These are phyloP conservation scores for Abramis brama DNA, from an alignment of 2,113 vertebrate genomes.

Conservation along the genomic window DNA sequence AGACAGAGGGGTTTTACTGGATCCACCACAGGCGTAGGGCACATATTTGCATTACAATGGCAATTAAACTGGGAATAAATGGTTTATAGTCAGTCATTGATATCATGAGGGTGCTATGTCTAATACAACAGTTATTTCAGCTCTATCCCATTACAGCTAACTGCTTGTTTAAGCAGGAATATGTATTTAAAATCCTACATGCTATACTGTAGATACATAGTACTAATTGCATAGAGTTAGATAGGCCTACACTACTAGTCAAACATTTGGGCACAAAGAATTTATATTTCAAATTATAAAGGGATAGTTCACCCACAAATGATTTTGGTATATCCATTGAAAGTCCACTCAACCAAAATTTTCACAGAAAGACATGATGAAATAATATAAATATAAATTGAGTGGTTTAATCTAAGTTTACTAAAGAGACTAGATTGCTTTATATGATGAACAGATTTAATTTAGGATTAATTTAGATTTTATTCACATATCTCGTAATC, in stretches of 20 bases:
- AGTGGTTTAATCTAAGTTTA: no score
- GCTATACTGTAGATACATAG: not conserved
- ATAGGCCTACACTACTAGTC: not conserved
- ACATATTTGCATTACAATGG: slow-evolving; percentile 34
- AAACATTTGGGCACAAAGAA: not conserved
- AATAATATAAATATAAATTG: no score
- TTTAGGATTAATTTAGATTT: not conserved
- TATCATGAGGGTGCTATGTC: not conserved
- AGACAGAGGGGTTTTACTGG: slow-evolving; percentile 11
- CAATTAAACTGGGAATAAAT: slow-evolving; percentile 30
- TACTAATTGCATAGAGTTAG: not conserved
- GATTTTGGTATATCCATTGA: not conserved
- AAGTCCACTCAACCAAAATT: not conserved
- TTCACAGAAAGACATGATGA: not conserved
- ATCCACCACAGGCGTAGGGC: not conserved
- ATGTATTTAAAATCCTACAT: not conserved
- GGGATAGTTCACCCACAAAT: not conserved
- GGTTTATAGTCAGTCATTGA: slow-evolving; percentile 18
- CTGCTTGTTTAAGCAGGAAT: not conserved
- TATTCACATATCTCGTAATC: no score
- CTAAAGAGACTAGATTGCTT: not conserved
- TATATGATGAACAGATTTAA: not conserved
- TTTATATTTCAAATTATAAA: not conserved
- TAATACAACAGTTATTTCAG: not conserved
- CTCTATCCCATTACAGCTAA: not conserved